Conservation (phyloP, 2,113 vertebrate species). For the Spea bombifrons region DNA sequence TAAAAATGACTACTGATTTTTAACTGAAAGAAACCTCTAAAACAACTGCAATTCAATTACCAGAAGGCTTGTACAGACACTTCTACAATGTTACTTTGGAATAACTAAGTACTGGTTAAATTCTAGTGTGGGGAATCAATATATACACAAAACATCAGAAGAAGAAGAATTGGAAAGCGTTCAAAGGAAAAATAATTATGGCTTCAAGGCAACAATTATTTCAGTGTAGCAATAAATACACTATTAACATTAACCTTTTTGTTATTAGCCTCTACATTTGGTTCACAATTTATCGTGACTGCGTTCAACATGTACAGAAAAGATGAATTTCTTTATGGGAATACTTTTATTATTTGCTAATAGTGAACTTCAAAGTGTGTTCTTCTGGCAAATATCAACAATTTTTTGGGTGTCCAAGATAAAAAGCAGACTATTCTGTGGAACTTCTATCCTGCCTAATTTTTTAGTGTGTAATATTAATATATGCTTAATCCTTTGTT, state of each 20-base stretch:
- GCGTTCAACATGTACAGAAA: not conserved
- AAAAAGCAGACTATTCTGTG: too few species aligned
- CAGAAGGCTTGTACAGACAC: conserved; percentile 1
- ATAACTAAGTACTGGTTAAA: conserved; percentile 27
- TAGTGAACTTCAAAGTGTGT: not conserved
- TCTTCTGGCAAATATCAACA: too few species aligned
- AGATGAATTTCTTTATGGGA: conserved; percentile 4
- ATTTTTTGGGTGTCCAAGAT: too few species aligned
- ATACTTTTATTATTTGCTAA: not conserved
- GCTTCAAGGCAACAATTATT: conserved; percentile 44
- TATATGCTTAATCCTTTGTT: too few species aligned
- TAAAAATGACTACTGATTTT: not conserved
- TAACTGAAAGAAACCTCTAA: not conserved
- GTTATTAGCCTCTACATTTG: conserved; percentile 27
- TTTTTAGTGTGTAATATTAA: too few species aligned
- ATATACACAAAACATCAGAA: conserved; percentile 18
- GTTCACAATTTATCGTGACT: conserved; percentile 15
- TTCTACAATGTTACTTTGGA: conserved; percentile 15
- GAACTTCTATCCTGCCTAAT: too few species aligned
- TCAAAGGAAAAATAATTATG: conserved; percentile 42
- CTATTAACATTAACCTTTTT: conserved; percentile 41
- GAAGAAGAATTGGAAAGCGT: conserved; percentile 23
- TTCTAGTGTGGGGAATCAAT: conserved; percentile 22
- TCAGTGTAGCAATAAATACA: conserved; percentile 41
- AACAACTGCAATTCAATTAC: not conserved